Base-by-base conservation (phyloP, 1,140 invertebrate genomes). In the Drosophila orena region DNA sequence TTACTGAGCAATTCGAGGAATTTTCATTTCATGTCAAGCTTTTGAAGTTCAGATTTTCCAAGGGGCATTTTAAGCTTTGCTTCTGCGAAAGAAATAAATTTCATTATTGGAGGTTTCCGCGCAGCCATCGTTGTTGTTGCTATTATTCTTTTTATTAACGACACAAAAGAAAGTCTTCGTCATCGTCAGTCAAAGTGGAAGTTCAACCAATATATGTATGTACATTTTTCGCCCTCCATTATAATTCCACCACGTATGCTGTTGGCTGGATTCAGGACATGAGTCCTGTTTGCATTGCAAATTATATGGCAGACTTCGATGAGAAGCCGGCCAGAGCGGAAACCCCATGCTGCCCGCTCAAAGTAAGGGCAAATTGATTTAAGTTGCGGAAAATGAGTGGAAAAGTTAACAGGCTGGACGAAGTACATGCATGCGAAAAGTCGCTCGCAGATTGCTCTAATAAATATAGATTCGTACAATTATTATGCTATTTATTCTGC, bases 221-320 rank as follows among this genome's bases (percentile, higher is more conserved):
- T 69, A 37, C 24, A 34, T 17, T 44, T 59, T 57, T 72, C 24
- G 27, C 40, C 20, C 20, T 44, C 40, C 59, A 27, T 44, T 44
- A 17, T 34, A 43, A 12, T 62, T 61, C 7, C 43, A 37, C n/a
- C 34, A 58, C 34, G 34, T 38, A 44, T 71, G 47, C 35, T 44
- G 24, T 43, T 17, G 40, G 12, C 5, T 20, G 20, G 35, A 24
- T 40, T 38, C 20, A 14, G 14, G 35, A 24, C 12, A 20, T 46
- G 62, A 40, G 60, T 68, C 60, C 70, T 73, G 70, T 73, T 73
- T 73, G 70, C 56, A 72, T 73, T 60, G 70, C 66, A 73, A 71
- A 73, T 73, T 73, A 73, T 58, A 53, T 35, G 66, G n/a, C 54
- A 34, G 44, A n/a, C 54, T 59, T 69, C 55, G 22, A 40, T 40